phyloP scores from a whole-genome alignment of 2,888 invertebrate genomes.

The Zaprionus bogoriensis region DNA sequence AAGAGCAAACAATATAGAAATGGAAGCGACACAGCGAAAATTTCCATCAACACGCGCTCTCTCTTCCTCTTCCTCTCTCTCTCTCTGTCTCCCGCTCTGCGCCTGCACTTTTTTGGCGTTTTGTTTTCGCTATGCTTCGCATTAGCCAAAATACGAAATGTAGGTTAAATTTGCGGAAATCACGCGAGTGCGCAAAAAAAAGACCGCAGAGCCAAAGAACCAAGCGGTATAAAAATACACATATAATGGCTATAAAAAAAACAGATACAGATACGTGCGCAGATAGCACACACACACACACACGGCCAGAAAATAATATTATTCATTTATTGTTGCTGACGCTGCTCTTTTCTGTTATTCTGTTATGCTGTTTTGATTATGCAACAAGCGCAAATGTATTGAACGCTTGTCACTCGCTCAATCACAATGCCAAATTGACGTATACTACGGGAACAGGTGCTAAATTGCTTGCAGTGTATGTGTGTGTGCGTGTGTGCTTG shows the following conservation, averaged over 20 bases:
- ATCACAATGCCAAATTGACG: conserved; percentile 14
- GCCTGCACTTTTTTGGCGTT: conserved; percentile 29
- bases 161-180: conserved; percentile 77
- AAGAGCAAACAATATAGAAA: conserved; percentile 7
- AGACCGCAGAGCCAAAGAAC: conserved; percentile 18
- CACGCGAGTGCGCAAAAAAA: conserved; percentile 57
- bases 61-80: neutral
- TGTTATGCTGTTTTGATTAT: conserved; percentile 41
- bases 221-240: conserved; percentile 32
- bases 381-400: conserved; percentile 48
- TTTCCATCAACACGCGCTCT: conserved; percentile 5
- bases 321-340: conserved; percentile 41
- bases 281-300: conserved; percentile 25
- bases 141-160: conserved; percentile 56
- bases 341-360: conserved; percentile 35
- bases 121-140: conserved; percentile 44
- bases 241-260: conserved; percentile 50
- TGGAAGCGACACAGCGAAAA: conserved; percentile 19
- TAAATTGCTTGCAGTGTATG: conserved; percentile 9
- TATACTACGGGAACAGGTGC: conserved; percentile 34
- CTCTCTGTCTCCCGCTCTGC: neutral
- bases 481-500: conserved; percentile 22
- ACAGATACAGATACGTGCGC: conserved; percentile 42
- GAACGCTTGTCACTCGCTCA: conserved; percentile 29
- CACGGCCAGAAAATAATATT: conserved; percentile 15